These are phyloP conservation scores for Pristionchus japonicus DNA, from an alignment of 2,888 invertebrate genomes.

Conservation along the genomic window DNA sequence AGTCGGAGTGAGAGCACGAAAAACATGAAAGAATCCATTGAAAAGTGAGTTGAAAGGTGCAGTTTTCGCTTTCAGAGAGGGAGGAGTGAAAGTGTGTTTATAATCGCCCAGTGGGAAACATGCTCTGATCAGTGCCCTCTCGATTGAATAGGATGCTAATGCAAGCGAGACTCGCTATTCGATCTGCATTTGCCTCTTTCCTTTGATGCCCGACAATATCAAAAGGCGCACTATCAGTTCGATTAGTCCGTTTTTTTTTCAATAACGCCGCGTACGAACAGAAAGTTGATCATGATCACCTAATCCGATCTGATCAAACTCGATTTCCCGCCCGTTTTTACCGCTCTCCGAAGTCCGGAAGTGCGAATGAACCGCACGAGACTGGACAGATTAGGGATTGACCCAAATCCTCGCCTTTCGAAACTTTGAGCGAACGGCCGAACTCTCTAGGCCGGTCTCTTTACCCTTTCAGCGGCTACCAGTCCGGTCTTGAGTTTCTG, in stretches of 20 bases:
- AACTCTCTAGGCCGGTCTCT: neutral
- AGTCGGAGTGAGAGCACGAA: neutral
- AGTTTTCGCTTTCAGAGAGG: neutral
- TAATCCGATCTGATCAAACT: neutral
- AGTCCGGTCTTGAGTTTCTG: too few relatives aligned
- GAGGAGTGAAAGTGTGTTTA: neutral
- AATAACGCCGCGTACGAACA: neutral
- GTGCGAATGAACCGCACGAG: neutral
- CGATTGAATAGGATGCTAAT: neutral
- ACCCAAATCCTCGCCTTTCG: neutral
- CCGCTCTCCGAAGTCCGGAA: neutral
- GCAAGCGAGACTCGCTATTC: neutral
- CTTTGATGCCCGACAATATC: too few relatives aligned
- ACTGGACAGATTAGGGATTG: slow-evolving; percentile 23
- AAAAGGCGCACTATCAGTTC: too few relatives aligned
- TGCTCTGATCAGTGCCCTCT: neutral
- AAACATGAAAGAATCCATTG: slow-evolving; percentile 9
- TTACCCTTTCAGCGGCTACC: neutral
- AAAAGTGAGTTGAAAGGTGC: neutral
- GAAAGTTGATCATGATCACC: neutral
- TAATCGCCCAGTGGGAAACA: neutral
- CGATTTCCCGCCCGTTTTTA: neutral
- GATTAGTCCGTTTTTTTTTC: too few relatives aligned
- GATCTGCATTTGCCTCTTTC: too few relatives aligned
- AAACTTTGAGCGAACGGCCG: neutral